Base-by-base conservation (phyloP, 2,797 vertebrate genomes). In the Tolypeutes matacus region DNA sequence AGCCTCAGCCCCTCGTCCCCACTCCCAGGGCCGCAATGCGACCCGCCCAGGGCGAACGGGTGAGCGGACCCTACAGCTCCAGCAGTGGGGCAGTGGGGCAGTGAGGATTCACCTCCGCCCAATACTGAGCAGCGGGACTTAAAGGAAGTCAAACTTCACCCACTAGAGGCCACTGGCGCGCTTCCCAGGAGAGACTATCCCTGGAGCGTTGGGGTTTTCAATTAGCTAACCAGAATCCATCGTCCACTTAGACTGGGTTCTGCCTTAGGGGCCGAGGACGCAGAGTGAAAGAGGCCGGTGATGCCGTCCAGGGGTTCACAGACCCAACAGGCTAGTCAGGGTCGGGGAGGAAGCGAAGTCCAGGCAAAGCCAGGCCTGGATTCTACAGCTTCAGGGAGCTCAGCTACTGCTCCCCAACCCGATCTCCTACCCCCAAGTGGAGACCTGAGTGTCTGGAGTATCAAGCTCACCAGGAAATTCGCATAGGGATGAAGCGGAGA, bases 141-240 rank as follows among this genome's bases (percentile, higher is more conserved):
- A 82, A 1, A 77, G 87, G 51, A 72, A 73, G 77, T 92, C 82
- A 11, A 20, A 62, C 13, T 3, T 60, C 20, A 3, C 27, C 93
- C 96, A 88, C 96, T 89, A 94, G 96, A 93, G 92, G 96, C 78
- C 92, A 75, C 7, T 39, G 31, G 53, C 27, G 93, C 51, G 42
- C 94, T 95, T 95, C 31, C n/a, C 73, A 78, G 64, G 42, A 42
- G 73, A n/a, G 46, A 5, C 46, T 0, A 0, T 6, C 49, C 39
- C 0, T 0, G 39, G 20, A 25, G 83, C 18, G 18, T 29, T 4
- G 2, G 2, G 12, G 18, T 10, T 18, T 51, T 23, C 20, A 3
- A 15, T 15, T 0, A 0, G 3, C 7, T 18, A 8, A 7, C 10
- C 4, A 17, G 18, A 14, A 13, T 21, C 29, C 65, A 11, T 11